Evolutionary conservation across 2,888 invertebrate genomes (phyloP).

Genomic region (Brachynemurus nebulosus): DNA sequence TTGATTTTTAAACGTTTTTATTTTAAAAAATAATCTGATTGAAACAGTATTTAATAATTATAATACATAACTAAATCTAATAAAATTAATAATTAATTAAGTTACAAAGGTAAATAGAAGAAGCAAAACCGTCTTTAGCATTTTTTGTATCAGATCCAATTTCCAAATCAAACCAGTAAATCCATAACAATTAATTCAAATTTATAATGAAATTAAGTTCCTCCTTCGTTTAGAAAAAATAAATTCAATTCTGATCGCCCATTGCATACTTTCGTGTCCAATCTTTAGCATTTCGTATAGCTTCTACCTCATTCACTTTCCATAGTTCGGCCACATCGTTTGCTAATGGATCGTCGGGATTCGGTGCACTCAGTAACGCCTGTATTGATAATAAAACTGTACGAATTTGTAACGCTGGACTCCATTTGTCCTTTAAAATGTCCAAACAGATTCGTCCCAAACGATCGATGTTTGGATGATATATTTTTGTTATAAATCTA

Average conservation of each 20-base stretch:
- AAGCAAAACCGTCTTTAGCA: too few relatives aligned
- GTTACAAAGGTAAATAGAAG: too few relatives aligned
- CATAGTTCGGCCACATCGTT: slow-evolving; percentile 99
- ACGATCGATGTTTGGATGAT: slow-evolving; percentile 99
- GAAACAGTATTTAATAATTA: too few relatives aligned
- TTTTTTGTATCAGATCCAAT: too few relatives aligned
- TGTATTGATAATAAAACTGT: slow-evolving; percentile 98
- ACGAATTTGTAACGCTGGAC: slow-evolving; percentile 97
- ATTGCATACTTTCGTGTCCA: slow-evolving; percentile 93
- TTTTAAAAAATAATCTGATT: too few relatives aligned
- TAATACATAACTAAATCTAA: too few relatives aligned
- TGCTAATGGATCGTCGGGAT: slow-evolving; percentile 97
- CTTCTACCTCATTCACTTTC: slow-evolving; percentile 98
- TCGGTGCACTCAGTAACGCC: slow-evolving; percentile 93
- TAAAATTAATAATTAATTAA: too few relatives aligned
- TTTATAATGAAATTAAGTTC: too few relatives aligned
- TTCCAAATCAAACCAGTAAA: too few relatives aligned
- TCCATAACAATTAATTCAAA: too few relatives aligned
- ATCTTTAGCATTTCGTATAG: slow-evolving; percentile 91
- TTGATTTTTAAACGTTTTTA: too few relatives aligned
- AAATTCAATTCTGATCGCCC: slow-evolving; percentile 22
- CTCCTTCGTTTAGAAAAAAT: too few relatives aligned
- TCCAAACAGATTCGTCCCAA: slow-evolving; percentile 98
- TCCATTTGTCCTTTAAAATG: slow-evolving; percentile 98
- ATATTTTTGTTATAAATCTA: slow-evolving; percentile 98